A percentile compares a stretch with the other conserved stretches of the same genome.
Conservation (phyloP, 2,797 vertebrate genomes). For the Lophotriccus pileatus region DNA sequence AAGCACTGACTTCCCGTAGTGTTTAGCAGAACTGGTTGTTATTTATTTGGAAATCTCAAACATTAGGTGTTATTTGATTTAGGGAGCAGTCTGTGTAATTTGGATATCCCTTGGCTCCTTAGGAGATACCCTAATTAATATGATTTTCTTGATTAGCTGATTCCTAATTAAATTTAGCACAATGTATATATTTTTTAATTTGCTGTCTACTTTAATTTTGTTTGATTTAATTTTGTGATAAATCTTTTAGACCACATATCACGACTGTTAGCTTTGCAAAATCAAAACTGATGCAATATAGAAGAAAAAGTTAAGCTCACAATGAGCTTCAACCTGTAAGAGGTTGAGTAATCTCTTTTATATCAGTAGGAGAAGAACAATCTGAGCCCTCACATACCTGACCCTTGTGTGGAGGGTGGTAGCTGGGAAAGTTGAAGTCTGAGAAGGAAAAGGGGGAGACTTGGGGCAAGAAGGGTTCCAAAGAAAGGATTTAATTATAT, state of each 20-base stretch:
- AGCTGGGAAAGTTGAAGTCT: neutral
- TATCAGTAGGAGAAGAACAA: neutral
- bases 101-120: neutral
- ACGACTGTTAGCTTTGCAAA: neutral
- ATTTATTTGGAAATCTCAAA: neutral
- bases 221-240: slow-evolving; percentile 4
- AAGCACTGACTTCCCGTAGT: neutral
- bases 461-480: neutral
- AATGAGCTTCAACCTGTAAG: neutral
- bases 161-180: neutral
- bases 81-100: neutral
- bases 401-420: neutral
- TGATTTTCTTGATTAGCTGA: neutral
- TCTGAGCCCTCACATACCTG: neutral
- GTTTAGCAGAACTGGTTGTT: neutral
- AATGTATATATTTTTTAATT: neutral
- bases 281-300: neutral
- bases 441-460: neutral
- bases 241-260: neutral
- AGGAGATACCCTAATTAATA: slow-evolving; percentile 6
- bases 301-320: neutral
- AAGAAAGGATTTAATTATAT: slow-evolving; percentile 63
- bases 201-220: neutral
- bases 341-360: neutral
- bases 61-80: neutral